Evolutionary conservation across 2,888 invertebrate genomes (phyloP).

Genomic region (Metacarcinus magister): DNA sequence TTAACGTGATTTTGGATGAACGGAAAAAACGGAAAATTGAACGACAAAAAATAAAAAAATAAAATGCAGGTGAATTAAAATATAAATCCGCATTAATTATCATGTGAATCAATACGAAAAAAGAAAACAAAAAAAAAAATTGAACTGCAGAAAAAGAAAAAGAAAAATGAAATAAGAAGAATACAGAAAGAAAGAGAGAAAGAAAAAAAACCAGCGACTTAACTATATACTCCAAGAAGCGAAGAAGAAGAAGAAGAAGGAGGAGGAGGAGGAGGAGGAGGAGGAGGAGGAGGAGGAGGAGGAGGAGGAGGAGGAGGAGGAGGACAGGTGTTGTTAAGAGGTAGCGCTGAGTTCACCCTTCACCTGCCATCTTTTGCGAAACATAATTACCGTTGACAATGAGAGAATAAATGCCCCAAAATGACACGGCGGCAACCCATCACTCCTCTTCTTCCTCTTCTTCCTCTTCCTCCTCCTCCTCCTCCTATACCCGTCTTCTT

Average conservation of each 20-base stretch:
- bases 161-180: background rate
- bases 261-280: constrained; percentile 3
- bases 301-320: constrained; percentile 50
- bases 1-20: too few species aligned
- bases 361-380: constrained; percentile 38
- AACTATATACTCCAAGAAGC: background rate
- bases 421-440: constrained; percentile 70
- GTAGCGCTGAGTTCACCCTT: background rate
- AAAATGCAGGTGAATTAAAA: background rate
- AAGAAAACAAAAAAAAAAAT: background rate
- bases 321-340: constrained; percentile 37
- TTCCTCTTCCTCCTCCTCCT: constrained; percentile 17
- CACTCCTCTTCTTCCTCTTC: constrained; percentile 59
- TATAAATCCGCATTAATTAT: too few species aligned
- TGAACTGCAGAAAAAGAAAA: background rate
- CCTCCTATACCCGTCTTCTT: constrained; percentile 50
- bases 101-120: background rate
- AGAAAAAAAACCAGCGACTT: background rate
- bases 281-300: constrained; percentile 1
- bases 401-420: constrained; percentile 72
- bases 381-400: constrained; percentile 70
- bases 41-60: background rate
- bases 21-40: too few species aligned
- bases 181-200: background rate
- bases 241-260: background rate